phyloP scores from a whole-genome alignment of 2,113 vertebrate genomes.

The Zapus hudsonius region DNA sequence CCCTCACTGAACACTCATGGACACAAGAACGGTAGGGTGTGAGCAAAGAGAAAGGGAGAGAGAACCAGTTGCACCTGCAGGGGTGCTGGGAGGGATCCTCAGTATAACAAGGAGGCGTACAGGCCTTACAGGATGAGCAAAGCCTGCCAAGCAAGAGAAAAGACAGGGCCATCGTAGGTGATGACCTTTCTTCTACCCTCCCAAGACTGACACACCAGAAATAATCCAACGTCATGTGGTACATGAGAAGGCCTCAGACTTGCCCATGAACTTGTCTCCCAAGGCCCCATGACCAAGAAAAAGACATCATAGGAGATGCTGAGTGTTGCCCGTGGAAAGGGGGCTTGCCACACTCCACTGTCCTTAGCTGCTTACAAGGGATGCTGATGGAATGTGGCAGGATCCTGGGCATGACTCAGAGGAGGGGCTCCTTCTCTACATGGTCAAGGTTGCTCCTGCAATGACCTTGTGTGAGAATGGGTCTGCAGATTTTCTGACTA shows the following conservation, averaged over 20 bases:
- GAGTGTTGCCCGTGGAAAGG: neutral
- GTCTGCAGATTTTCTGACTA: neutral
- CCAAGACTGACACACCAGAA: neutral
- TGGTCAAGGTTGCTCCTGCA: neutral
- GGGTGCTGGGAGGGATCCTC: neutral
- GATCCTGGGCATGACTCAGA: slow-evolving; percentile 44
- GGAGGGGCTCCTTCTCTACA: neutral
- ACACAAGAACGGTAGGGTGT: neutral
- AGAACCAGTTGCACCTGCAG: too few relatives aligned
- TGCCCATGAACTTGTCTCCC: neutral
- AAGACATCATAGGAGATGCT: neutral
- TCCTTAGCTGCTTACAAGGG: slow-evolving; percentile 54
- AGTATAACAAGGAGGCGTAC: neutral
- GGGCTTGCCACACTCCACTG: slow-evolving; percentile 29
- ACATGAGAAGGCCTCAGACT: neutral
- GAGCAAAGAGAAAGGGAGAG: neutral
- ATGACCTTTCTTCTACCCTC: too few relatives aligned
- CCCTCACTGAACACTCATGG: fast-evolving
- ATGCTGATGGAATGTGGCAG: neutral
- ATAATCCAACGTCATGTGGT: neutral
- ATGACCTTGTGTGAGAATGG: neutral
- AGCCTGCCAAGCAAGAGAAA: neutral
- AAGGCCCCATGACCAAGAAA: neutral
- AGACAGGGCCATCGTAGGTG: neutral
- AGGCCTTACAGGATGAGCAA: neutral